Base-by-base conservation (phyloP, 92 coral and sea anemone species). In the Pocillopora meandrina region DNA sequence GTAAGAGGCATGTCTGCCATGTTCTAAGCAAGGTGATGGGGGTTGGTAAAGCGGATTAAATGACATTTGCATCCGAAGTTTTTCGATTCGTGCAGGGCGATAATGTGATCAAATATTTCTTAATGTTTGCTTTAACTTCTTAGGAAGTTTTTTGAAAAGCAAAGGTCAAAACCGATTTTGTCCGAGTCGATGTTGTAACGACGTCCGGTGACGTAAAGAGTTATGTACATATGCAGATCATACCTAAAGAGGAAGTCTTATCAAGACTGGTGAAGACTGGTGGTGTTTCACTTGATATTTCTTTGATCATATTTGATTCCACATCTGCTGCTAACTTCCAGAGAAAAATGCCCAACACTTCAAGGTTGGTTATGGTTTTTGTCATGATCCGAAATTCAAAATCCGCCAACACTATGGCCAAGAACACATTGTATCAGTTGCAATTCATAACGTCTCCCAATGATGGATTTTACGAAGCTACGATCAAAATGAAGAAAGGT, bases 261-360 rank as follows among this genome's bases (percentile, higher is more conserved):
- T 49, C 80, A 60, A 86, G 92, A 84, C 80, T 57, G 20, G 78
- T 84, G 36, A 69, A 82, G 17, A 84, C 85, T 15, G 65, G 83
- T 15, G 87, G 88, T 10, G 77, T 90, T 12, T 91, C 93, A 58
- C 87, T 90, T 12, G 90, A 87, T 56, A 71, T 92, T 56, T 71
- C 82, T 59, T 77, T 92, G 65, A 84, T 92, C 58, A 90, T 92
- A 93, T 92, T 83, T 26, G 93, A 92, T 75, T 92, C 95, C 13
- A 92, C 95, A 7, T 92, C 95, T 23, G 88, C 95, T n/a, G 95
- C 95, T 11, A 88, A 92, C 31, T 90, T 90, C 67, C 13, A 67
- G 47, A 76, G 95, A 31, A 84, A 92, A 56, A 92, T 92, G 95
- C 90, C 88, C 31, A 90, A 84, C 58, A 87, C 91, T 12, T 34